Evolutionary conservation across 2,888 invertebrate genomes (phyloP).

Genomic region (Endomychus coccineus): DNA sequence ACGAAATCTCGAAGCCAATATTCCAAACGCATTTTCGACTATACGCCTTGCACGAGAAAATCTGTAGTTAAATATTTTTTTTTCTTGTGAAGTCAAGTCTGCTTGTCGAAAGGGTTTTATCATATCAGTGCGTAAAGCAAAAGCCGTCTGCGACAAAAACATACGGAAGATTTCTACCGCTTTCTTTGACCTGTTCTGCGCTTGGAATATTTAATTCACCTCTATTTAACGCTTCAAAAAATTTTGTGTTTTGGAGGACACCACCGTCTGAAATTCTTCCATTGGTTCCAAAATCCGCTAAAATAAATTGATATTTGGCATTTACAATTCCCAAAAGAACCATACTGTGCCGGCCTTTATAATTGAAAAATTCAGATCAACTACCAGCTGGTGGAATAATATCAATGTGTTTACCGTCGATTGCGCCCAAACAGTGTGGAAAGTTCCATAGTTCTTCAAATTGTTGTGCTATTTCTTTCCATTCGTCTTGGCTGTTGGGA

Average conservation of each 20-base stretch:
- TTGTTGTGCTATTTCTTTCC: too few species aligned
- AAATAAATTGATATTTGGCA: constrained; percentile 20
- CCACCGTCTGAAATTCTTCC: constrained; percentile 15
- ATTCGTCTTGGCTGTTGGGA: too few species aligned
- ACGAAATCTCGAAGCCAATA: constrained; percentile 26
- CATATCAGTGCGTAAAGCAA: constrained; percentile 15
- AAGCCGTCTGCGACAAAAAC: constrained; percentile 19
- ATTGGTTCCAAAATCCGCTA: constrained; percentile 22
- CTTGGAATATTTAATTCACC: constrained; percentile 9
- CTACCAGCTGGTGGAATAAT: constrained; percentile 14
- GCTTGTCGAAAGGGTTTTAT: constrained; percentile 16
- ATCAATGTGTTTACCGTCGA: constrained; percentile 19
- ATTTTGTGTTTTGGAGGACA: constrained; percentile 7
- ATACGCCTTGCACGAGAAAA: constrained; percentile 23
- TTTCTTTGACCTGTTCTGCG: constrained; percentile 6
- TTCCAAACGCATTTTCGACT: constrained; percentile 27
- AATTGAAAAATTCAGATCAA: constrained; percentile 14
- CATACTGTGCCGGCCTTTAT: constrained; percentile 19
- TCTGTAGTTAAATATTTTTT: constrained; percentile 20
- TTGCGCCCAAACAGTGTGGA: too few species aligned
- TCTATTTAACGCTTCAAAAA: constrained; percentile 8
- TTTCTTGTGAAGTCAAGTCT: constrained; percentile 11
- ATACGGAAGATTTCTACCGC: constrained; percentile 9
- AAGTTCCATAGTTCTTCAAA: too few species aligned
- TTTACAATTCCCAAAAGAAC: constrained; percentile 21